These are phyloP conservation scores for Heliconius hortense DNA, from an alignment of 2,888 invertebrate species.

Conservation along the genomic window DNA sequence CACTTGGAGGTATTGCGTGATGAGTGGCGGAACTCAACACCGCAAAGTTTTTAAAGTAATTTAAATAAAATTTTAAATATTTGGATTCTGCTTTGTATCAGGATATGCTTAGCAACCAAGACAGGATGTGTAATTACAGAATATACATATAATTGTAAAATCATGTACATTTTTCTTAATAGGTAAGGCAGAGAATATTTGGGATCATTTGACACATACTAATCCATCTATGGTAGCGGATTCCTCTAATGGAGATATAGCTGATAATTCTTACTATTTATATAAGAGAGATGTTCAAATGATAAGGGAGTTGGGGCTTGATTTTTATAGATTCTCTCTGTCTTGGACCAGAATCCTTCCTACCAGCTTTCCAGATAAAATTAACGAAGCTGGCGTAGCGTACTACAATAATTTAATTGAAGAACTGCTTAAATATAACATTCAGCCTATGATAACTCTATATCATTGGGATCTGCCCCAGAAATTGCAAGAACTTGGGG, in stretches of 20 bases:
- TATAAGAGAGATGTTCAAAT: slow-evolving; percentile 79
- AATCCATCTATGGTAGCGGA: slow-evolving; percentile 73
- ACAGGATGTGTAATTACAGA: no score
- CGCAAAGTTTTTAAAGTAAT: no score
- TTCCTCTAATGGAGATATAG: slow-evolving; percentile 80
- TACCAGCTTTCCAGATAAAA: slow-evolving; percentile 73
- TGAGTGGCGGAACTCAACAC: no score
- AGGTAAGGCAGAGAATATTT: slow-evolving; percentile 82
- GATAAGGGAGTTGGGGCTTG: slow-evolving; percentile 67
- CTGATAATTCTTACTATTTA: slow-evolving; percentile 82
- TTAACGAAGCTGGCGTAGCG: slow-evolving; percentile 74
- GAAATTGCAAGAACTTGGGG: slow-evolving; percentile 77
- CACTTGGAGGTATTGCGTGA: no score
- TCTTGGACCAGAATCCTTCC: slow-evolving; percentile 85
- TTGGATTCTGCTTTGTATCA: no score
- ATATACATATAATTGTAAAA: no score
- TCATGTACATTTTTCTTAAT: not conserved
- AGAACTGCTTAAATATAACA: slow-evolving; percentile 79
- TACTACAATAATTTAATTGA: slow-evolving; percentile 76
- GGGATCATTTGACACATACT: slow-evolving; percentile 82
- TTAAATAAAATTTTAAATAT: no score
- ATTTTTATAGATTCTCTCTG: slow-evolving; percentile 81
- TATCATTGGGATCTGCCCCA: slow-evolving; percentile 80
- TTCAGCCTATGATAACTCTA: slow-evolving; percentile 82
- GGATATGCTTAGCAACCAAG: no score